These are phyloP conservation scores for Scaptomyza reducta DNA, from an alignment of 2,888 invertebrate genomes.

Conservation along the genomic window DNA sequence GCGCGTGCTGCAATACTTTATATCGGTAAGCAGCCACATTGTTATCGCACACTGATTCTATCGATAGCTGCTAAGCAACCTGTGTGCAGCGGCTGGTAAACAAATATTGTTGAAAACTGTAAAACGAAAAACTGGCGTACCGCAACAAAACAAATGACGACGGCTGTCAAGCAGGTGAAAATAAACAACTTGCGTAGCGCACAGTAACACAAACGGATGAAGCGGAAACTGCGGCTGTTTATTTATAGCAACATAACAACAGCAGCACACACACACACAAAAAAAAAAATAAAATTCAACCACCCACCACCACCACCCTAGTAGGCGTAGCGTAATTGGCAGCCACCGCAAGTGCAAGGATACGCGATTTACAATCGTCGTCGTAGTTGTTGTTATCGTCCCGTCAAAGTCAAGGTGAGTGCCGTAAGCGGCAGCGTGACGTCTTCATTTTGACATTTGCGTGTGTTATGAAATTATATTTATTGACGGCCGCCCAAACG, in stretches of 20 bases:
- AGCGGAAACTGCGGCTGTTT: conserved; percentile 52
- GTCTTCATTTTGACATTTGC: conserved; percentile 59
- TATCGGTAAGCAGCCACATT: conserved; percentile 20
- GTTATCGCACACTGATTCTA: conserved; percentile 10
- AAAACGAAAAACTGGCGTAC: conserved; percentile 20
- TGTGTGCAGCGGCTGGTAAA: conserved; percentile 46
- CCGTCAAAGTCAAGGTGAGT: conserved; percentile 69
- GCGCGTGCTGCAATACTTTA: neutral
- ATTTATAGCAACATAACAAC: conserved; percentile 64
- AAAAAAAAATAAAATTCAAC: conserved; percentile 5
- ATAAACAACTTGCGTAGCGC: conserved; percentile 37
- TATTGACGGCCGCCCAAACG: conserved; percentile 37
- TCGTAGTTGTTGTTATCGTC: conserved; percentile 16
- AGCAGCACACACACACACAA: conserved; percentile 16
- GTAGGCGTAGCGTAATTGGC: conserved; percentile 55
- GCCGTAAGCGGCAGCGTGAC: conserved; percentile 33
- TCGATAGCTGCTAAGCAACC: conserved; percentile 48
- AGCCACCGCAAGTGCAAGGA: conserved; percentile 62
- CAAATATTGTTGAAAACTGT: conserved; percentile 45
- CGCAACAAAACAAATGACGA: conserved; percentile 22
- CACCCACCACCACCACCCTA: conserved; percentile 22
- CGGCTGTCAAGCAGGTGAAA: conserved; percentile 37
- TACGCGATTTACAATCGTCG: conserved; percentile 37
- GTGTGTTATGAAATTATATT: conserved; percentile 65
- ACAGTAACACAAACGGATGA: conserved; percentile 35